Conservation (phyloP, 1,140 invertebrate species). For the Microvelia longipes region DNA sequence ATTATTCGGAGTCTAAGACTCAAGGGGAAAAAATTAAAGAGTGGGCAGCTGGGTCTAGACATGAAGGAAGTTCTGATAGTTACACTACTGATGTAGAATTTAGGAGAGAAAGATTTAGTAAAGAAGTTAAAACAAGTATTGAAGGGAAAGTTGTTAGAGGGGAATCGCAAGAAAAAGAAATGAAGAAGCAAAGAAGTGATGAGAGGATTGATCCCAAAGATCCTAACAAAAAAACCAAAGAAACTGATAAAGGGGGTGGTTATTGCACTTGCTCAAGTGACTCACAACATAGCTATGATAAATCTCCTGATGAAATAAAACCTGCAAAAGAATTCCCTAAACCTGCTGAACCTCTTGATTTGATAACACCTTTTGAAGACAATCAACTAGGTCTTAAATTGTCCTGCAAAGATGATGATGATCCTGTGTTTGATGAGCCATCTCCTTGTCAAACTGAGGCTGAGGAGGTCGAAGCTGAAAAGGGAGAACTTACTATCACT, state of each 20-base stretch:
- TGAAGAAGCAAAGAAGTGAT: slow-evolving; percentile 16
- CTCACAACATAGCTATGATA: background rate
- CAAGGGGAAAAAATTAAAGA: slow-evolving; percentile 14
- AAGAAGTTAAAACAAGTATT: slow-evolving; percentile 18
- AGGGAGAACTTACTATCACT: background rate
- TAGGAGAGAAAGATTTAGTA: slow-evolving; percentile 15
- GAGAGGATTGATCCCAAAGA: slow-evolving; percentile 9
- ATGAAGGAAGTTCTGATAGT: slow-evolving; percentile 2
- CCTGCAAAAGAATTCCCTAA: background rate
- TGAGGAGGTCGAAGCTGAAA: background rate
- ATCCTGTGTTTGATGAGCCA: slow-evolving; percentile 1
- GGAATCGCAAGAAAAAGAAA: slow-evolving; percentile 9
- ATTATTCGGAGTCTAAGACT: slow-evolving; percentile 9
- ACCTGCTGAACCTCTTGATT: background rate
- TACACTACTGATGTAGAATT: slow-evolving; percentile 6
- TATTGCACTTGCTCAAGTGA: slow-evolving; percentile 4
- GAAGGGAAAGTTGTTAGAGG: slow-evolving; percentile 17
- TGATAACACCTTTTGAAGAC: background rate
- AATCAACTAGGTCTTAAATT: slow-evolving; percentile 2
- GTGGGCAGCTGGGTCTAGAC: slow-evolving; percentile 9
- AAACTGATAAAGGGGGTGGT: background rate
- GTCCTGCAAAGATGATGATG: background rate
- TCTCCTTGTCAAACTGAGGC: background rate
- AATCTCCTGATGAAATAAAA: background rate
- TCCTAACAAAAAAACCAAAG: background rate